phyloP scores from a whole-genome alignment of 2,797 vertebrate species.

The Salmo trutta region DNA sequence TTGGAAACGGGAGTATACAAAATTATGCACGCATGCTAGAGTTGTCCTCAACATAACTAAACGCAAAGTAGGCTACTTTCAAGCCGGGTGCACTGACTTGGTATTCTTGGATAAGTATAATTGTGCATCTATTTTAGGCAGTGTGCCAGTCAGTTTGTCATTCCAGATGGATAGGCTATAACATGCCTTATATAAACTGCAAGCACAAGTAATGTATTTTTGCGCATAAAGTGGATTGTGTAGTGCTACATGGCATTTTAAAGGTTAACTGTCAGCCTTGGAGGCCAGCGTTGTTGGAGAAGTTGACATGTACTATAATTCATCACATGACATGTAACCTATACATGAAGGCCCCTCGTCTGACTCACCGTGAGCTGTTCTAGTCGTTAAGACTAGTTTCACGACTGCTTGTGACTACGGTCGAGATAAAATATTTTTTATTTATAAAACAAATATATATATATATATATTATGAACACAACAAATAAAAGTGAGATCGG shows the following conservation, averaged over 20 bases:
- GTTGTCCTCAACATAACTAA: not conserved
- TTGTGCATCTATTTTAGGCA: not conserved
- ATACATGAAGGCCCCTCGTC: conserved; percentile 14
- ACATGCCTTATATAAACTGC: not conserved
- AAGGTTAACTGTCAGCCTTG: not conserved
- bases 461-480: too few relatives aligned
- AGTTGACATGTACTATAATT: conserved; percentile 39
- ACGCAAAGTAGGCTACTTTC: not conserved
- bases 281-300: conserved; percentile 8
- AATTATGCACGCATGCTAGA: not conserved
- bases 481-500: not conserved
- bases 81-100: not conserved
- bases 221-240: not conserved
- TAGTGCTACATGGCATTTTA: conserved; percentile 12
- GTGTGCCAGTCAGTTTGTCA: not conserved
- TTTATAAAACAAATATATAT: too few relatives aligned
- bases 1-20: not conserved
- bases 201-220: not conserved
- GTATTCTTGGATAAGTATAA: not conserved
- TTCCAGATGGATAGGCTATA: not conserved
- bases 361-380: conserved; percentile 35
- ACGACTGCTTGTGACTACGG: not conserved
- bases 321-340: conserved; percentile 44
- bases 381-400: conserved; percentile 34
- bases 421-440: not conserved